Evolutionary conservation across 2,888 invertebrate species (phyloP), one percentile per base, ranked within the genome.

Genomic region (Chrysodeixis includens): DNA sequence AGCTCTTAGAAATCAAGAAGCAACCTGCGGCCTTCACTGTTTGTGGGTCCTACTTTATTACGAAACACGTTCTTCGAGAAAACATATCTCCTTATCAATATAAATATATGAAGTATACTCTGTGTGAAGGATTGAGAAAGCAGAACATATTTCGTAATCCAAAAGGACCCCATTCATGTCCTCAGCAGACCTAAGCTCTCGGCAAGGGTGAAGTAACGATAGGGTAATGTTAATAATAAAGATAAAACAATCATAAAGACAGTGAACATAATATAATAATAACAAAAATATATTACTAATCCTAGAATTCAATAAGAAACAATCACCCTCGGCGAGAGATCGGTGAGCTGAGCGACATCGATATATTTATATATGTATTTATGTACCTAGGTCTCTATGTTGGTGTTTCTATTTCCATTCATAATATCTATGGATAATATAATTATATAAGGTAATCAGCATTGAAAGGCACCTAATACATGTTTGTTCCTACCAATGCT

Each of bases 341-440:
- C 68, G 84, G 79, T 79, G 79, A 85, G 81, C 81, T 78, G 86
- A 85, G 83, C 79, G 78, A 80, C 76, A 81, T 84, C 79, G 74
- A 86, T 89, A 87, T 89, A 88, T 86, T 73, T 85, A 88, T 88
- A 87, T 87, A 88, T 89, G 88, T 86, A 87, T 89, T 86, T 84
- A 92, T 92, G 89, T 90, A 88, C 89, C 93, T 94, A 94, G 88
- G 87, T 91, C 81, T 85, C 93, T 94, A 94, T 91, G 90, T 94
- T 94, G 94, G 94, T 94, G 94, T 94, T 91, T 89, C 93, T 94
- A 94, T 93, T 93, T 89, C 88, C 92, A 90, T 92, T 92, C 74
- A 89, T 85, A 89, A 91, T 88, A 91, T 87, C 90, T 92, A 92
- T 92, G 90, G 90, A 88, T 90, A 88, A 79, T 81, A 82, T 80